phyloP scores from a whole-genome alignment of 1,140 invertebrate genomes.

The Heliconius nattereri region DNA sequence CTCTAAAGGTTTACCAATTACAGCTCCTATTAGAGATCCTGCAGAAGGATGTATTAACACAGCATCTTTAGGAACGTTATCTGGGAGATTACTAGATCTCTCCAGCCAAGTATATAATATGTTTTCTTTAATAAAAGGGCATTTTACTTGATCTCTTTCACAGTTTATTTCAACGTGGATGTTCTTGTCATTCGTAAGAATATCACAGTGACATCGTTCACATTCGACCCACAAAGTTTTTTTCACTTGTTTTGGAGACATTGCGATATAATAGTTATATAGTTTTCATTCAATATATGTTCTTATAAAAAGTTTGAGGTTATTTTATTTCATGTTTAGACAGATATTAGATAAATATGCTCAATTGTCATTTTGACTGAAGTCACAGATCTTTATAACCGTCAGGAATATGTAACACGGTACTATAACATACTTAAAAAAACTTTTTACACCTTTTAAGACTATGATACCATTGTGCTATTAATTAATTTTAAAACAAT shows the following conservation, averaged over 20 bases:
- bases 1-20: constrained; percentile 67
- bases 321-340: neutral
- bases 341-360: neutral
- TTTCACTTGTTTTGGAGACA: constrained; percentile 70
- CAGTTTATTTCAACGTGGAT: constrained; percentile 68
- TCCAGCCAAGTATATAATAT: constrained; percentile 66
- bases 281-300: neutral
- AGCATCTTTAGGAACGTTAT: constrained; percentile 61
- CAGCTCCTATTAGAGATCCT: constrained; percentile 59
- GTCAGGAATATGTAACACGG: too few relatives aligned
- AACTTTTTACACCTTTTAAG: too few relatives aligned
- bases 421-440: too few relatives aligned
- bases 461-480: too few relatives aligned
- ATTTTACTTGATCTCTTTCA: constrained; percentile 68
- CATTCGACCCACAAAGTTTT: constrained; percentile 75
- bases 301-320: neutral
- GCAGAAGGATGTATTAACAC: constrained; percentile 69
- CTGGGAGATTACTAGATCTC: constrained; percentile 53
- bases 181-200: constrained; percentile 71
- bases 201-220: constrained; percentile 64
- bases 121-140: constrained; percentile 63
- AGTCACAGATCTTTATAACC: neutral
- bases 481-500: too few relatives aligned
- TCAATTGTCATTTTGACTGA: neutral
- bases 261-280: constrained; percentile 22